Base-by-base conservation (phyloP, 2,888 invertebrate species). In the Polymixis lichenea region DNA sequence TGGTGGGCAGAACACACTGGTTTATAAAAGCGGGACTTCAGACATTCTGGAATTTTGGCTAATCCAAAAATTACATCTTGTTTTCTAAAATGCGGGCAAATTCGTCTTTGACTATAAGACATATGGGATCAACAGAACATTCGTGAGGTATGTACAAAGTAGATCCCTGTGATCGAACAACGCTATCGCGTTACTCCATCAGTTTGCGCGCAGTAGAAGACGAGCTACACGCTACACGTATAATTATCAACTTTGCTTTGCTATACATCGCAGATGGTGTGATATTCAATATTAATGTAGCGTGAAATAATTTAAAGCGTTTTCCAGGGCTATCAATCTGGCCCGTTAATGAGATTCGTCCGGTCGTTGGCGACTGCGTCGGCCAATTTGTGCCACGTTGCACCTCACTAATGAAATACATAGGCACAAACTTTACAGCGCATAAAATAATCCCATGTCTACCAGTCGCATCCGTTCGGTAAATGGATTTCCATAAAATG, bases 291-390 rank as follows among this genome's bases (percentile, higher is more conserved):
- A 94, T 94, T 93, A 94, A 95, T 94, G 93, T 93, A 92, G 92
- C 94, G 93, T 94, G 90, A 95, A 95, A 95, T 95, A 95, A 94
- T 95, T 94, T 93, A 89, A 93, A 95, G 90, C 93, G 92, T 95
- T 95, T 95, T 94, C 94, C 93, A 94, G 92, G 93, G 92, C 94
- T 93, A 95, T 95, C 95, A 95, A 95, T 95, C 95, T 93, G 92
- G 90, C 76, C 90, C 88, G 93, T 93, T 96, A 96, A 96, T 95
- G 96, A 96, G 95, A 95, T 95, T 95, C 93, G 93, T 91, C 92
- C 94, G 93, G 92, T 89, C 91, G 90, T 85, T 86, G 90, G 91
- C 90, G 91, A 93, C 93, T 92, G 93, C 94, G 91, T 91, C 92
- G 91, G 92, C 92, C 94, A 95, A 95, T 95, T 95, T 95, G 94